These are phyloP conservation scores for Kryptolebias marmoratus DNA, from an alignment of 2,113 vertebrate genomes.

Conservation along the genomic window DNA sequence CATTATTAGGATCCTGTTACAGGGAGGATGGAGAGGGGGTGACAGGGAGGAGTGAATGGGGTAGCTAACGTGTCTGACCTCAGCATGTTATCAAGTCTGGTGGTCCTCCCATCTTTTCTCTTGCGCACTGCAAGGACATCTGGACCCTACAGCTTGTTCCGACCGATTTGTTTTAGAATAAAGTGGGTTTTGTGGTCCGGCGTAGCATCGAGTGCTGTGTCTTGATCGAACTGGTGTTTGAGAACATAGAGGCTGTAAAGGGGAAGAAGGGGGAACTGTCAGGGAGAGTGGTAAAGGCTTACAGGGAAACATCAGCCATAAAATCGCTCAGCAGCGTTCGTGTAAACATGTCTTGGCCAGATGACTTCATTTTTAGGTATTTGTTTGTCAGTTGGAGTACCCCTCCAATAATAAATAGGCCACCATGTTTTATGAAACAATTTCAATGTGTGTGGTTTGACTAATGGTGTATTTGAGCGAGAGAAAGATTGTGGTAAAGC, in stretches of 20 bases:
- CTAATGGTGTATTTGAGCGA: slow-evolving; percentile 32
- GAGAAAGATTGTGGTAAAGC: slow-evolving; percentile 47
- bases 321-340: slow-evolving; percentile 76
- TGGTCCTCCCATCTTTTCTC: slow-evolving; percentile 82
- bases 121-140: slow-evolving; percentile 48
- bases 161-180: slow-evolving; percentile 62
- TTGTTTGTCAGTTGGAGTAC: slow-evolving; percentile 81
- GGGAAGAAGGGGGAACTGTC: slow-evolving; percentile 52
- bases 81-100: slow-evolving; percentile 85
- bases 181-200: slow-evolving; percentile 64
- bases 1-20: slow-evolving; percentile 92
- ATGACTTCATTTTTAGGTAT: slow-evolving; percentile 76
- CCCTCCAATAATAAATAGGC: slow-evolving; percentile 82
- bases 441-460: slow-evolving; percentile 62
- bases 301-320: slow-evolving; percentile 76
- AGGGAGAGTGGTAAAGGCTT: slow-evolving; percentile 65
- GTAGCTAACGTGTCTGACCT: slow-evolving; percentile 72
- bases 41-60: slow-evolving; percentile 46
- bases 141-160: slow-evolving; percentile 52
- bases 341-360: slow-evolving; percentile 76
- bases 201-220: slow-evolving; percentile 53
- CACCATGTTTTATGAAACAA: slow-evolving; percentile 75
- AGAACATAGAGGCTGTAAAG: slow-evolving; percentile 44
- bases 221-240: slow-evolving; percentile 73
- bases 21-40: slow-evolving; percentile 54